These are phyloP conservation scores for Indicator maculatus DNA, from an alignment of 2,113 vertebrate genomes.

Conservation along the genomic window DNA sequence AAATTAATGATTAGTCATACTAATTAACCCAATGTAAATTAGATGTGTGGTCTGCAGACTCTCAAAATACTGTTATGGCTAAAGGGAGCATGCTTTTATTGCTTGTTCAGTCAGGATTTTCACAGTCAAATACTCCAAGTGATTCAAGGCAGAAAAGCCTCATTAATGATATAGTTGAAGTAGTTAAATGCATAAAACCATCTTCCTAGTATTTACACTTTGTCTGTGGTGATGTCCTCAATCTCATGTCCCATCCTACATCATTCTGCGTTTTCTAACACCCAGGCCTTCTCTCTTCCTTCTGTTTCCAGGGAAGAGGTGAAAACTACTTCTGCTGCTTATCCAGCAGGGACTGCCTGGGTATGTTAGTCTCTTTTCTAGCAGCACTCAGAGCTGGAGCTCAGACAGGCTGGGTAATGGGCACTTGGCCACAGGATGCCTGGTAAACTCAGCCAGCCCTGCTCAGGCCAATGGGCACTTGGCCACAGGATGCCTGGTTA, in stretches of 20 bases:
- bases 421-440: rapidly evolving
- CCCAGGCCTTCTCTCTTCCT: background rate
- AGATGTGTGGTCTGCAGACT: background rate
- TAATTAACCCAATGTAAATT: background rate
- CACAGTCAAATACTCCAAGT: background rate
- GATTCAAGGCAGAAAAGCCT: background rate
- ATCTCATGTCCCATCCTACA: rapidly evolving
- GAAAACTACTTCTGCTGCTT: background rate
- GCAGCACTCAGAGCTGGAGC: background rate
- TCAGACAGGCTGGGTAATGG: background rate
- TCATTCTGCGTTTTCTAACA: background rate
- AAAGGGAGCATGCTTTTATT: background rate
- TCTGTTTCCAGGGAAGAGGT: background rate
- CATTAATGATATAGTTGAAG: background rate
- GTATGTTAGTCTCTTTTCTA: background rate
- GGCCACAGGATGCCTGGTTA: rapidly evolving
- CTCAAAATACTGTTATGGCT: background rate
- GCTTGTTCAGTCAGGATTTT: background rate
- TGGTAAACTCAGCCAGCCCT: rapidly evolving
- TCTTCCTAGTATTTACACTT: background rate
- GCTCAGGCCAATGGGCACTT: background rate
- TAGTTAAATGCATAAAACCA: background rate
- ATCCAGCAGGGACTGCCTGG: rapidly evolving
- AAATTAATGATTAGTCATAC: background rate
- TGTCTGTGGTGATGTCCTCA: background rate